A percentile compares a stretch with the other conserved stretches of the same genome.
Conservation (phyloP, 1,140 invertebrate species). For the Pseudomyrmex cubaensis region DNA sequence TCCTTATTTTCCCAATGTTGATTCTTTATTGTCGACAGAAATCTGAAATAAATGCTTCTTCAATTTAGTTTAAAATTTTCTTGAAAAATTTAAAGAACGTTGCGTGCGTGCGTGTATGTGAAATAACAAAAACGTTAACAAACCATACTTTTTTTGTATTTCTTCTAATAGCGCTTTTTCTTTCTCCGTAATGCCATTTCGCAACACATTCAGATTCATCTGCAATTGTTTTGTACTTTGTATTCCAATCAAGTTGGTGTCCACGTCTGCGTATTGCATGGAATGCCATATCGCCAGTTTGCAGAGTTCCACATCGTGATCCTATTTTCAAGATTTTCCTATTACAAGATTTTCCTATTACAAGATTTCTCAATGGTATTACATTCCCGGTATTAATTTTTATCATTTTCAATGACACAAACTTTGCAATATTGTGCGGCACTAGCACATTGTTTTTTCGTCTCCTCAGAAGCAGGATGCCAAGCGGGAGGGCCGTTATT, state of each 20-base stretch:
- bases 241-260: conserved; percentile 90
- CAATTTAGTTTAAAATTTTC: background rate
- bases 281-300: conserved; percentile 90
- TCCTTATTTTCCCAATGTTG: conserved; percentile 86
- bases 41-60: conserved; percentile 76
- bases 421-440: conserved; percentile 89
- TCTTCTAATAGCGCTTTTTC: conserved; percentile 87
- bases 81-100: background rate
- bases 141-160: conserved; percentile 88
- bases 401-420: conserved; percentile 38
- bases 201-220: conserved; percentile 86
- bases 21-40: conserved; percentile 79
- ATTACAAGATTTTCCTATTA: background rate
- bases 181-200: conserved; percentile 86
- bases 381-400: background rate
- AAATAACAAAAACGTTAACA: background rate
- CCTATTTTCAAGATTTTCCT: conserved; percentile 82
- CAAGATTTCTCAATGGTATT: background rate
- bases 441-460: conserved; percentile 88
- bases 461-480: conserved; percentile 92
- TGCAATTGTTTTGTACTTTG: conserved; percentile 87
- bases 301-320: conserved; percentile 88
- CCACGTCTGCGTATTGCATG: conserved; percentile 85
- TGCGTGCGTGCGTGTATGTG: too few relatives aligned
- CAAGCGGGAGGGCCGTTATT: conserved; percentile 91